These are phyloP conservation scores for Pilophorus perplexus DNA, from an alignment of 2,888 invertebrate genomes.

Conservation along the genomic window DNA sequence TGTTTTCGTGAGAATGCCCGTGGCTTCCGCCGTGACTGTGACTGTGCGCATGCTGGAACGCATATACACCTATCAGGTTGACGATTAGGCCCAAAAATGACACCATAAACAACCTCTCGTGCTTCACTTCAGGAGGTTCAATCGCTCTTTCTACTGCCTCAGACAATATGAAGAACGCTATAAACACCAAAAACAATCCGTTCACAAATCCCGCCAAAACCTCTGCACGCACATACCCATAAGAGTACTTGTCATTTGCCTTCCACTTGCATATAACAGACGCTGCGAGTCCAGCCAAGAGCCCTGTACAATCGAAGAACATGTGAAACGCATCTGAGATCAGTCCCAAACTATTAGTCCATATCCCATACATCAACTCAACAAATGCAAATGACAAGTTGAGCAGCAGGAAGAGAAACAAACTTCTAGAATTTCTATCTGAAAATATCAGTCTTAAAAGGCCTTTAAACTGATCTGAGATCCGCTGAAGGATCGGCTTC, in stretches of 20 bases:
- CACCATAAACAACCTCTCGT: constrained; percentile 89
- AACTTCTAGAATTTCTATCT: constrained; percentile 88
- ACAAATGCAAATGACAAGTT: constrained; percentile 97
- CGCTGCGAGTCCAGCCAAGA: constrained; percentile 89
- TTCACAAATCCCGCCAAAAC: constrained; percentile 96
- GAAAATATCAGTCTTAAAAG: constrained; percentile 78
- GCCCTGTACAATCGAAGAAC: constrained; percentile 98
- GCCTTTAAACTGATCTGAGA: constrained; percentile 55
- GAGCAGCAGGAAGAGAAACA: constrained; percentile 86
- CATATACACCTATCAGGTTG: constrained; percentile 93
- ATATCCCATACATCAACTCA: constrained; percentile 87
- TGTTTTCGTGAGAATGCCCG: constrained; percentile 61
- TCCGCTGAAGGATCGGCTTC: constrained; percentile 12
- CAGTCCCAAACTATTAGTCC: constrained; percentile 84
- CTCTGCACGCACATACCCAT: constrained; percentile 94
- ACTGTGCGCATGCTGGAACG: constrained; percentile 87
- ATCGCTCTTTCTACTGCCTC: constrained; percentile 94
- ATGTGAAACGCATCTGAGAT: constrained; percentile 99
- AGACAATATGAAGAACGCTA: constrained; percentile 95
- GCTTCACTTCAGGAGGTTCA: constrained; percentile 97
- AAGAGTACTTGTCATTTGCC: constrained; percentile 85
- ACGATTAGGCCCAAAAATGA: constrained; percentile 90
- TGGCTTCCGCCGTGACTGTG: constrained; percentile 59
- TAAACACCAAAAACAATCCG: constrained; percentile 89
- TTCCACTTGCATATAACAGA: constrained; percentile 96